phyloP scores from a whole-genome alignment of 2,888 invertebrate species.

The Clivina fossor region DNA sequence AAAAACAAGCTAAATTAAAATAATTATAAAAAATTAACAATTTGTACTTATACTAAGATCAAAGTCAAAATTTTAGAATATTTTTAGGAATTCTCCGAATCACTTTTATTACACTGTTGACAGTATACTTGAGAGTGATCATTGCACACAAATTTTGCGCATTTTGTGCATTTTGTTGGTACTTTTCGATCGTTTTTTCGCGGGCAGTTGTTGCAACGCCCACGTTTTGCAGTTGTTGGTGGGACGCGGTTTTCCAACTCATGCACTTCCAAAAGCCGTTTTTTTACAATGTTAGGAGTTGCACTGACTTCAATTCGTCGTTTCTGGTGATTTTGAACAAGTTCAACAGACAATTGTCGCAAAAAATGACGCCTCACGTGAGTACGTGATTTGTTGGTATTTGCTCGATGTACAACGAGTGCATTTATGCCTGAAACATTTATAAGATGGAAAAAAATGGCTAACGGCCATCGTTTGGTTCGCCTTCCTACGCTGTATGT shows the following conservation, averaged over 20 bases:
- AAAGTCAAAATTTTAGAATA: too few species aligned
- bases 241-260: neutral
- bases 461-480: slow-evolving; percentile 38
- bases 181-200: too few species aligned
- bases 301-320: slow-evolving; percentile 32
- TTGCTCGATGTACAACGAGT: slow-evolving; percentile 31
- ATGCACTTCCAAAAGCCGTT: slow-evolving; percentile 29
- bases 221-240: slow-evolving; percentile 4
- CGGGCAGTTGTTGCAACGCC: too few species aligned
- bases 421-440: slow-evolving; percentile 37
- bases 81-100: too few species aligned
- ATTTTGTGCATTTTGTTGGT: too few species aligned
- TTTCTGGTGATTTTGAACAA: slow-evolving; percentile 36
- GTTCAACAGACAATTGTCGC: slow-evolving; percentile 32
- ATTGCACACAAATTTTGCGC: too few species aligned
- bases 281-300: slow-evolving; percentile 15
- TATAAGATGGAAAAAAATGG: slow-evolving; percentile 39
- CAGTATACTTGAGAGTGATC: too few species aligned
- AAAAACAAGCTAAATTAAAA: slow-evolving; percentile 3
- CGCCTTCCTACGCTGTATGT: slow-evolving; percentile 40
- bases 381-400: slow-evolving; percentile 29
- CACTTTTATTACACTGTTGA: too few species aligned
- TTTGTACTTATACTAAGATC: too few species aligned
- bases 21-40: slow-evolving; percentile 14
- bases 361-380: slow-evolving; percentile 34